phyloP scores from a whole-genome alignment of 2,888 invertebrate species.

The Leuctra nigra region DNA sequence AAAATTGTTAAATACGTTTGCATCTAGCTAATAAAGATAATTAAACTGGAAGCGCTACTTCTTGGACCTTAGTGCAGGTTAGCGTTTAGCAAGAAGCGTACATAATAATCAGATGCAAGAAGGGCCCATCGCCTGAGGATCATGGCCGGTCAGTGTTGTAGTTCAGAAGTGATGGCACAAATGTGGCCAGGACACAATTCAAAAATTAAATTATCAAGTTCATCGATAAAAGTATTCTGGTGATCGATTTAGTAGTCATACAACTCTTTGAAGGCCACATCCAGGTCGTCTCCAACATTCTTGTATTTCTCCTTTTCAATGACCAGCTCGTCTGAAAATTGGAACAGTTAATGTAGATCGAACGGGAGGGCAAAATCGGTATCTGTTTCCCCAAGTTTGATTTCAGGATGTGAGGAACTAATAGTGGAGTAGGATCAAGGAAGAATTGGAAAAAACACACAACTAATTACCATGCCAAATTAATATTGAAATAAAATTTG shows the following conservation, averaged over 20 bases:
- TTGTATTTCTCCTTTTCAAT: constrained; percentile 99
- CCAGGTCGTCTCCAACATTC: constrained; percentile 99
- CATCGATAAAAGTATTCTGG: no score
- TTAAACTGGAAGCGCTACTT: constrained; percentile 3
- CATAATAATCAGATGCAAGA: constrained; percentile 12
- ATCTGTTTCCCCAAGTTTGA: no score
- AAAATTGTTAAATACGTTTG: constrained; percentile 21
- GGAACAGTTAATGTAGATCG: background rate
- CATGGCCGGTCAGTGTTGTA: no score
- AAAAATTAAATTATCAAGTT: constrained; percentile 24
- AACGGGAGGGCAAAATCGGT: constrained; percentile 3
- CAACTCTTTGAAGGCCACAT: constrained; percentile 94
- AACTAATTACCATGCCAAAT: constrained; percentile 31
- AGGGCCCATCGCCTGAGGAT: no score
- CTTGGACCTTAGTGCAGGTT: constrained; percentile 6
- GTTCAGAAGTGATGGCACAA: constrained; percentile 32
- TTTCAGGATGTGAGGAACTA: no score
- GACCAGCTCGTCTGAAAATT: constrained; percentile 81
- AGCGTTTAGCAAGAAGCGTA: background rate
- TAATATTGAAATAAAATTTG: constrained; percentile 25
- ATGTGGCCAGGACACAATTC: constrained; percentile 14
- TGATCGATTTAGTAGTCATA: constrained; percentile 48
- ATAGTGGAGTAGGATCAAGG: constrained; percentile 6
- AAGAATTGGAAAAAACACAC: constrained; percentile 17
- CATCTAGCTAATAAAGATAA: constrained; percentile 19